Base-by-base conservation (phyloP, 2,888 invertebrate genomes). In the Chironomus tentans region DNA sequence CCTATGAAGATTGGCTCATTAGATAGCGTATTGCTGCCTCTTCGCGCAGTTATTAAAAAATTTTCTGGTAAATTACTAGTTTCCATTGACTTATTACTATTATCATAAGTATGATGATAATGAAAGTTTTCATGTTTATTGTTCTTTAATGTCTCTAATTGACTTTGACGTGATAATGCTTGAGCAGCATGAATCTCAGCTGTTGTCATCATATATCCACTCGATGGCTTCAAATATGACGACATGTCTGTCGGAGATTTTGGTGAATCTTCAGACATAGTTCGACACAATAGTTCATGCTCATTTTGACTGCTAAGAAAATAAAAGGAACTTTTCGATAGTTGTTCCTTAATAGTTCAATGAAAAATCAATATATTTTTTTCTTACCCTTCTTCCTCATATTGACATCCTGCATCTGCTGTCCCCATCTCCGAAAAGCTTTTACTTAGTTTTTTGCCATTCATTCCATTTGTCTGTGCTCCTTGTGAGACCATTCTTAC, bases 401-500 rank as follows among this genome's bases (percentile, higher is more conserved):
- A 69, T 56, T 68, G 76, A 24, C 68, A 76, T 10, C 76, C 70
- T 85, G 84, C 62, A 76, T 77, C 62, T 70, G 80, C 78, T 77
- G 83, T 86, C 7, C 88, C 88, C 65, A 92, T 92, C 85, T 94
- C 94, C 2, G 94, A 94, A 78, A 90, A 90, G 76, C 93, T 94
- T 84, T 94, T 94, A 62, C 91, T 92, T 77, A 94, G 85, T 83
- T 92, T 91, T 79, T 93, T 87, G n/a, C 89, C 88, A 80, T 89
- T 89, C 76, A 89, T 85, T 77, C 94, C 94, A 83, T 95, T 95
- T 2, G 94, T 95, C 85, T 95, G 94, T 10, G 94, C 94, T 21
- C 93, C 94, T 81, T 94, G 94, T 12, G 94, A 94, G 68, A 94
- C 93, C 89, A 94, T 94, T 83, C 91, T 92, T 21, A 94, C 92